Base-by-base conservation (phyloP, 2,888 invertebrate species). In the Stramonita haemastoma region DNA sequence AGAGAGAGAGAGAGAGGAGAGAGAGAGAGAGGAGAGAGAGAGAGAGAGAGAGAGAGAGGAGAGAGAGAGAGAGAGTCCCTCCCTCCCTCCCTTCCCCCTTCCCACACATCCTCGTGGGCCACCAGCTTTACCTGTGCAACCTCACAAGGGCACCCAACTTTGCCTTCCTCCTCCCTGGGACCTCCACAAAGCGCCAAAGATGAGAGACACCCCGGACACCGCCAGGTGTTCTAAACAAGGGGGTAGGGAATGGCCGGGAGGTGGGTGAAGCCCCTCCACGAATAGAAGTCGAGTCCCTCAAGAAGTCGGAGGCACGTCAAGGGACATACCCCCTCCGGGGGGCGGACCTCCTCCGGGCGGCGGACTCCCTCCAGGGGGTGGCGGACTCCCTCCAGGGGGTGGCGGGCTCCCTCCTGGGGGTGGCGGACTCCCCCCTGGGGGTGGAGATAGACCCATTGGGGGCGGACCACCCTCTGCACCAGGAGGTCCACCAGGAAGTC, bases 31-130 rank as follows among this genome's bases (percentile, higher is more conserved):
- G 70, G n/a, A 73, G 70, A 73, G 70, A 73, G 70, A 73, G 70
- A 73, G 70, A 73, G n/a, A n/a, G 73, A 73, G 73, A 73, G n/a
- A 73, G 73, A 73, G 19, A 83, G 36, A 83, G 36, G 34, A 83
- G 34, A 73, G 26, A 73, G 73, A 73, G 73, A 73, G 73, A 73
- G 73, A 73, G 73, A 60, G 22, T 19, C 13, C 60, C 60, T 19
- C 60, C 60, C 60, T n/a, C 60, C 60, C 15, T 60, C 60, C n/a
- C n/a, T n/a, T n/a, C n/a, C n/a, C n/a, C n/a, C n/a, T n/a, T n/a
- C n/a, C n/a, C n/a, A n/a, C n/a, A n/a, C 60, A 60, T 60, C 60
- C 4, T 46, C 46, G 8, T 8, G 2, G 46, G 46, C 46, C 46
- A 46, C 2, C 46, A 46, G 46, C 46, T 46, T 46, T 46, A 46